Evolutionary conservation across 2,888 invertebrate genomes (phyloP).

Genomic region (Tubulanus polymorphus): DNA sequence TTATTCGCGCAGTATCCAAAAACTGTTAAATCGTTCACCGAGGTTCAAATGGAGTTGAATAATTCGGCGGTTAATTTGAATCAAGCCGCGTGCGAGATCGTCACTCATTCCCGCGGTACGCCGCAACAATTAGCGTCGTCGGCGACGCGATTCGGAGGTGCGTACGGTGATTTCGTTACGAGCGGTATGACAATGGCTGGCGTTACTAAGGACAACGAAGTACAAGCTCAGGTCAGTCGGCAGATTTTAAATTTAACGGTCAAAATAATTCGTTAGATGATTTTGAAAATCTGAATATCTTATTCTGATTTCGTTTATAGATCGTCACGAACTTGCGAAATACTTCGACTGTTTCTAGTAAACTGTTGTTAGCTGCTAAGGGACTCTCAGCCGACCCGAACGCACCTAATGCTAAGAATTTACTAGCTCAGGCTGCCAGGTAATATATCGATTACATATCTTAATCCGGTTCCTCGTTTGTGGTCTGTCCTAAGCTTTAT

Average conservation of each 20-base stretch:
- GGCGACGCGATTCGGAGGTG: constrained; percentile 69
- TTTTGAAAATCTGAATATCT: too few species aligned
- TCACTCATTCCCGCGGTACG: constrained; percentile 66
- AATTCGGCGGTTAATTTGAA: constrained; percentile 79
- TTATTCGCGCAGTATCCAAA: constrained; percentile 65
- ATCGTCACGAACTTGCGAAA: constrained; percentile 84
- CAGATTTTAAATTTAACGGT: too few species aligned
- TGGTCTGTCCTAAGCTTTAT: too few species aligned
- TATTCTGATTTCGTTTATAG: too few species aligned
- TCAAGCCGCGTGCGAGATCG: constrained; percentile 78
- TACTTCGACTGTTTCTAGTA: constrained; percentile 81
- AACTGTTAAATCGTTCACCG: constrained; percentile 53
- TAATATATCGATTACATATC: too few species aligned
- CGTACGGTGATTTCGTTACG: constrained; percentile 73
- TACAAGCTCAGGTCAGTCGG: constrained; percentile 70
- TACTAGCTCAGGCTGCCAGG: constrained; percentile 78
- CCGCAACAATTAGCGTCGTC: constrained; percentile 67
- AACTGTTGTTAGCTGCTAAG: constrained; percentile 81
- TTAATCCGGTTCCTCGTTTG: too few species aligned
- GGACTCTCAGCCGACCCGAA: constrained; percentile 83
- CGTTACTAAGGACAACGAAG: constrained; percentile 63
- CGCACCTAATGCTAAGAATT: constrained; percentile 86
- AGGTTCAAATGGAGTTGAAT: constrained; percentile 80
- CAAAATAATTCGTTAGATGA: too few species aligned
- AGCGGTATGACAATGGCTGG: constrained; percentile 35